Conservation (phyloP, 2,797 vertebrate genomes). For the Pipistrellus pipistrellus region DNA sequence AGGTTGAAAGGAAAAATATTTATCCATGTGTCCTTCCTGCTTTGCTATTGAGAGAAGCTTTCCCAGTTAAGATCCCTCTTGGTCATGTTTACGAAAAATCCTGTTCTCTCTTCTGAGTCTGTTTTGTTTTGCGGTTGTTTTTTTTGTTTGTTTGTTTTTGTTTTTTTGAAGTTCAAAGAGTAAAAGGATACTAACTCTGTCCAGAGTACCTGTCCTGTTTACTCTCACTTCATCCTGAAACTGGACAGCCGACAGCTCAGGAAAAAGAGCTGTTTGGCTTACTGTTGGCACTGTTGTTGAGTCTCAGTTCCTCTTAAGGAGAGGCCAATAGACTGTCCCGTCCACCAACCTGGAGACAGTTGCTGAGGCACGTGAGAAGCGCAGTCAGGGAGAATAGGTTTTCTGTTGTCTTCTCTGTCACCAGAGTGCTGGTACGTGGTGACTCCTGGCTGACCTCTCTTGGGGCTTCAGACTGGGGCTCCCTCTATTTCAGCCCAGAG, state of each 20-base stretch:
- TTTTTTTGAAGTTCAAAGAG: background rate
- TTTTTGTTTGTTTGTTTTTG: no score
- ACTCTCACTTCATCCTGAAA: background rate
- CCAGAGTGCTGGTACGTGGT: background rate
- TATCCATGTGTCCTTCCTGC: background rate
- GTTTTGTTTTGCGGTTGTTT: no score
- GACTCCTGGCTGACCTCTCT: background rate
- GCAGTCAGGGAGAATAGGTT: background rate
- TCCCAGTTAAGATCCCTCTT: background rate
- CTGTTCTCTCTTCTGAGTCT: background rate
- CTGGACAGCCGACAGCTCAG: background rate
- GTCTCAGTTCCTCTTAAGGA: background rate
- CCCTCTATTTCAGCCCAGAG: background rate
- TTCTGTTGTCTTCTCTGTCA: constrained; percentile 27
- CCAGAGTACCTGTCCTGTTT: background rate
- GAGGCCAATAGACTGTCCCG: background rate
- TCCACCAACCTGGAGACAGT: background rate
- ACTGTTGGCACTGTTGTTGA: background rate
- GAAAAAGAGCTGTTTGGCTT: background rate
- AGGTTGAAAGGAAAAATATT: background rate
- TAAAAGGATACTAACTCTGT: background rate
- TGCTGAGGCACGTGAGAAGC: background rate
- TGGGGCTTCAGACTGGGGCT: background rate
- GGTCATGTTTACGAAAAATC: constrained; percentile 33
- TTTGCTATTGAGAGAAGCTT: background rate